These are phyloP conservation scores for Actinia equina DNA, from an alignment of 64 coral and sea anemone species.

Conservation along the genomic window DNA sequence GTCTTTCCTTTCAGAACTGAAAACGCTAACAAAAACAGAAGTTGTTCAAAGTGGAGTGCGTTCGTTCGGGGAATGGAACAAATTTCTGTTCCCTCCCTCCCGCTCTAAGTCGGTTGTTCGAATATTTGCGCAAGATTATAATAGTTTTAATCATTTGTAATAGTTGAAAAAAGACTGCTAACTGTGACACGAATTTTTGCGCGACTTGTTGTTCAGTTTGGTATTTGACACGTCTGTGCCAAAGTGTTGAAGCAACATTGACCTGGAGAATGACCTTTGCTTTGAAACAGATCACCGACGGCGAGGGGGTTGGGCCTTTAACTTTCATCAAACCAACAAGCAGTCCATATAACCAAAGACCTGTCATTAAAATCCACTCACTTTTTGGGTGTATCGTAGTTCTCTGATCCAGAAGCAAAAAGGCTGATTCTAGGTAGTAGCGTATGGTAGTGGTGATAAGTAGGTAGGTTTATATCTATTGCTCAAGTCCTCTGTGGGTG, in stretches of 20 bases:
- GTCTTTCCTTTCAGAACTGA: too few species aligned
- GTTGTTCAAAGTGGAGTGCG: too few species aligned
- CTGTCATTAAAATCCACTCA: not conserved
- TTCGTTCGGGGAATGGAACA: too few species aligned
- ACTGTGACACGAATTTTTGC: not conserved
- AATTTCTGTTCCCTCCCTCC: too few species aligned
- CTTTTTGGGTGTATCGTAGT: not conserved
- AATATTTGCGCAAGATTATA: too few species aligned
- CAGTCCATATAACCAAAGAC: slow-evolving; percentile 8
- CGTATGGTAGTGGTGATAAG: not conserved
- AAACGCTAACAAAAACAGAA: too few species aligned
- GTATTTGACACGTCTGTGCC: not conserved
- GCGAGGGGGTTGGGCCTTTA: not conserved
- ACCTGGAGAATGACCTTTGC: not conserved
- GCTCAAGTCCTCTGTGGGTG: not conserved
- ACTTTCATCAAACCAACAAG: not conserved
- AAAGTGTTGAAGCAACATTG: not conserved
- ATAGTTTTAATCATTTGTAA: too few species aligned
- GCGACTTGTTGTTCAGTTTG: not conserved
- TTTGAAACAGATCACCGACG: not conserved
- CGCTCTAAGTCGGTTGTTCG: too few species aligned
- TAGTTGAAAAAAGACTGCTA: not conserved
- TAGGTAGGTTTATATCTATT: not conserved
- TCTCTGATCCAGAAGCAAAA: not conserved
- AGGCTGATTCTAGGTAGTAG: not conserved